Evolutionary conservation across 2,113 vertebrate genomes (phyloP), one percentile per base, ranked within the genome.

Genomic region (Xenus cinereus): DNA sequence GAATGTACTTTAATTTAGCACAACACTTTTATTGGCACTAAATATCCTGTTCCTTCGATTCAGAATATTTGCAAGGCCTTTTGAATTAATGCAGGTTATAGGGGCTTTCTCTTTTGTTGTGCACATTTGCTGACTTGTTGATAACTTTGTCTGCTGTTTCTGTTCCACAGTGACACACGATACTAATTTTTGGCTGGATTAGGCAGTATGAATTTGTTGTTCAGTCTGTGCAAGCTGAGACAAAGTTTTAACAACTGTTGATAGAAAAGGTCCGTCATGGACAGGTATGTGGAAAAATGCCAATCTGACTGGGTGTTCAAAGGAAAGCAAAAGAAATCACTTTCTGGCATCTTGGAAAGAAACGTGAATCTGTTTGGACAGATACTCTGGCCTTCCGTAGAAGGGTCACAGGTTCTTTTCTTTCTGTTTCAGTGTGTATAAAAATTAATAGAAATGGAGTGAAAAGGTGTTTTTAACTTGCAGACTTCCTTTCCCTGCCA

Each of bases 381-480:
- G 41, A 87, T 75, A 72, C 0, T 5, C 46, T 75, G 30, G 53
- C 32, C 26, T 60, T 59, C 32, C 84, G 45, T 68, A 83, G 53
- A 71, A 59, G 20, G 26, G 67, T 87, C 71, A 50, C 32, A 73
- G 46, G 11, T 92, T 87, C 30, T 87, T 85, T 79, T 83, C 21
- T 28, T 73, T 89, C 79, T 94, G 16, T 86, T 84, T 84, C 6
- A 1, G 41, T 46, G 18, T 54, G 26, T 30, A 35, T 75, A 62
- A 92, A 96, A 89, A 48, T 48, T 89, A 84, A 56, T 33, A 54
- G 68, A 57, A 84, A 46, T 53, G 3, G 17, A 84, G 33, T 59
- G 43, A 77, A 83, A 89, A 93, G 80, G 76, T 89, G 69, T 83
- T 95, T 95, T 91, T 96, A 94, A 84, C 67, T 92, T 90, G 46